These are phyloP conservation scores for Scleropages formosus DNA, from an alignment of 2,797 vertebrate genomes.

Conservation along the genomic window DNA sequence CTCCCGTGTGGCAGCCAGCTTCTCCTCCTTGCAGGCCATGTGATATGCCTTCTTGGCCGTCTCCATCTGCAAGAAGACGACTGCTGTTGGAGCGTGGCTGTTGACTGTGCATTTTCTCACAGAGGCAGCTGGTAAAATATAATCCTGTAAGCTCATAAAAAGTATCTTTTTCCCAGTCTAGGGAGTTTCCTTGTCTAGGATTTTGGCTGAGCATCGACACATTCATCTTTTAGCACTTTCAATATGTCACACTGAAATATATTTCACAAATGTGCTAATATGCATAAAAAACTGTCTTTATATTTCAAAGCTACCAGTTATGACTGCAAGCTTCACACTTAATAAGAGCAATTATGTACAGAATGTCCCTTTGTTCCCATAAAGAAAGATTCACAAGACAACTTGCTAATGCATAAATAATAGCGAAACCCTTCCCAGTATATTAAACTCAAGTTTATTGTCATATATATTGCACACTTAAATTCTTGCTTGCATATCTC, in stretches of 20 bases:
- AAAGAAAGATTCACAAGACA: background rate
- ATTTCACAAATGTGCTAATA: background rate
- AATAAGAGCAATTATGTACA: too few species aligned
- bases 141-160: background rate
- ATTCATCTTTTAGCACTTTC: background rate
- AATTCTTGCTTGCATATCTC: too few species aligned
- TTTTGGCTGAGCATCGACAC: background rate
- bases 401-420: constrained; percentile 3
- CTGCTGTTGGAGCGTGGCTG: background rate
- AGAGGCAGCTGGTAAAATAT: background rate
- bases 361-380: background rate
- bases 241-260: background rate
- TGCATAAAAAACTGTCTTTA: background rate
- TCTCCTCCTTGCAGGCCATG: constrained; percentile 94
- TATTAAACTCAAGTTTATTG: too few species aligned
- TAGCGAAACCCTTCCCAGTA: background rate
- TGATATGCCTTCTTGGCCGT: constrained; percentile 91
- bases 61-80: constrained; percentile 72
- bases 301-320: background rate
- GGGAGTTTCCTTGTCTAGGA: background rate
- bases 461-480: too few species aligned
- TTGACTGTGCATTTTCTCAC: background rate
- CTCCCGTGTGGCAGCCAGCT: constrained; percentile 82
- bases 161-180: too few species aligned
- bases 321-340: background rate